Base-by-base conservation (phyloP, 1,140 invertebrate species). In the Belonocnema kinseyi region DNA sequence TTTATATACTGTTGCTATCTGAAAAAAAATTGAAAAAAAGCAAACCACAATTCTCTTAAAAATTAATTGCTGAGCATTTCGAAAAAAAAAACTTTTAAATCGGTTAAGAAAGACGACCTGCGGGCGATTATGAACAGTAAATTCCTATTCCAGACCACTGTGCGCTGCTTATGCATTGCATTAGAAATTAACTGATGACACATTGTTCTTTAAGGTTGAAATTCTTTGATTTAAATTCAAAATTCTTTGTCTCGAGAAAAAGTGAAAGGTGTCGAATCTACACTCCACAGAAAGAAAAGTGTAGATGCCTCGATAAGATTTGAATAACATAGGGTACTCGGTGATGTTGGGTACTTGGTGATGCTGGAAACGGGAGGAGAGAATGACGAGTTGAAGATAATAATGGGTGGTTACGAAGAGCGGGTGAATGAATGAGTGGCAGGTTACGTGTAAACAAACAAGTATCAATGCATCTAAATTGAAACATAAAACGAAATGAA, bases 401-500 rank as follows among this genome's bases (percentile, higher is more conserved):
- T 88, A 85, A 88, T 82, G 82, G 85, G 13, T 78, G 83, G 76
- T 73, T 78, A 56, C 52, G 16, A 71, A 52, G 75, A 71, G 75
- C 75, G 21, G 52, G 58, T 83, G 86, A 87, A 88, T 85, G 85
- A 89, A 86, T 86, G 87, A 90, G 85, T 90, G 88, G 87, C 85
- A 90, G 86, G 85, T 87, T 88, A 87, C 86, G 86, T 89, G 88
- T 90, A 90, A 90, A 90, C 89, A 90, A 90, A 88, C 88, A 89
- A 91, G 88, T 90, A 90, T 90, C 88, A 90, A 90, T 90, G 88
- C 86, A 89, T 90, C 88, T 89, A 89, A 91, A 91, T 91, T 91
- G 88, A 91, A 91, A 91, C 90, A 90, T 91, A 90, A 91, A 91
- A 89, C 79, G 87, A 87, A 91, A 90, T 87, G 88, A 90, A 90